These are phyloP conservation scores for Rhinophrynus dorsalis DNA, from an alignment of 2,797 vertebrate genomes.

Conservation along the genomic window DNA sequence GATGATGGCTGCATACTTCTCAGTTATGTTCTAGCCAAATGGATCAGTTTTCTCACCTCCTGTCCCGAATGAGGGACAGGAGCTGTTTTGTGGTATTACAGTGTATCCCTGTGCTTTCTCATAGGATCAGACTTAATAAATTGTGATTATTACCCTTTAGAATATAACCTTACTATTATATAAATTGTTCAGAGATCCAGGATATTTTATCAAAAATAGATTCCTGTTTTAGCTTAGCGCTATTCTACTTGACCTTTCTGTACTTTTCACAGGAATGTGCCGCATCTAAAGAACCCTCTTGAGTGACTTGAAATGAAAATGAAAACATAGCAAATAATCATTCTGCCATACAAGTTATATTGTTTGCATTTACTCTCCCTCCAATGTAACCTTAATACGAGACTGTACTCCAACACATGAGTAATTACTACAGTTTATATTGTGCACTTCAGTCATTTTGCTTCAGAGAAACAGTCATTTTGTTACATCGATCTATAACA, in stretches of 20 bases:
- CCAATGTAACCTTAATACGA: not conserved
- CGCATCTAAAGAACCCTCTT: conserved; percentile 21
- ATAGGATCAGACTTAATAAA: too few species aligned
- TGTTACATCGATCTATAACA: too few species aligned
- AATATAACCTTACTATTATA: too few species aligned
- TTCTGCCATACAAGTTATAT: not conserved
- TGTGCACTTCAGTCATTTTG: conserved; percentile 6
- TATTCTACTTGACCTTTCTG: not conserved
- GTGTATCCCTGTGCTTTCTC: too few species aligned
- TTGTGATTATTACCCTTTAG: too few species aligned
- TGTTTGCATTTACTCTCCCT: not conserved
- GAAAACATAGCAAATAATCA: not conserved
- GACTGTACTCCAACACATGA: not conserved
- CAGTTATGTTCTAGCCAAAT: too few species aligned
- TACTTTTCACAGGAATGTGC: not conserved
- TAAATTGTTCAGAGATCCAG: not conserved
- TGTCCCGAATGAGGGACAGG: too few species aligned
- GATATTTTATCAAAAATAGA: not conserved
- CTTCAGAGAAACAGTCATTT: too few species aligned
- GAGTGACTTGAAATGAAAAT: not conserved
- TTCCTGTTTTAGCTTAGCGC: not conserved
- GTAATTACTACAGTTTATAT: conserved; percentile 13
- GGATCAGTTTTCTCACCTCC: too few species aligned
- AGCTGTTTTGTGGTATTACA: too few species aligned
- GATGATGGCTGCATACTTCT: too few species aligned